Conservation (phyloP, 2,113 vertebrate genomes). For the Cardinalis cardinalis region DNA sequence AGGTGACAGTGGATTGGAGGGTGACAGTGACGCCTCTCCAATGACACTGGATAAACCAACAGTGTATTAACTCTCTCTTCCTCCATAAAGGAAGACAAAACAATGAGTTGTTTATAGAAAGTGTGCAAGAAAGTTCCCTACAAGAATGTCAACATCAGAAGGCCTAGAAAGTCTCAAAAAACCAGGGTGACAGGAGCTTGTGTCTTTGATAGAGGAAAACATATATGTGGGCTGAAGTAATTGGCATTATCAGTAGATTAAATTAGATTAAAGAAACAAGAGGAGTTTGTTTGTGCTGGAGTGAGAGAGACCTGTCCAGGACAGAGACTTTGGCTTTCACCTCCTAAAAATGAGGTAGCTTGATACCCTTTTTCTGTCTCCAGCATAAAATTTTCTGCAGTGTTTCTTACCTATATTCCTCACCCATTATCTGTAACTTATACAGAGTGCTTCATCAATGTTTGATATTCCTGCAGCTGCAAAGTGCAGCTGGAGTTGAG, state of each 20-base stretch:
- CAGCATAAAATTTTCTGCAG: background rate
- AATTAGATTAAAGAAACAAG: background rate
- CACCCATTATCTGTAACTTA: background rate
- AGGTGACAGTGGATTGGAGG: no score
- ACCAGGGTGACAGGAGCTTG: no score
- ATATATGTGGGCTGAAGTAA: background rate
- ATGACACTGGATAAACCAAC: no score
- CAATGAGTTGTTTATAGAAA: no score
- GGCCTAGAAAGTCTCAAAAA: no score
- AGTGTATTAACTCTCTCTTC: no score
- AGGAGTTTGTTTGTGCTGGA: background rate
- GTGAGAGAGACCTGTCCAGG: background rate
- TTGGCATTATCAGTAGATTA: background rate
- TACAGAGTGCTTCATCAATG: background rate
- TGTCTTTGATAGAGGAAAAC: background rate
- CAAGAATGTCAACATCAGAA: no score
- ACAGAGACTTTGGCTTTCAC: background rate
- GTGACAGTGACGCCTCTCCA: no score
- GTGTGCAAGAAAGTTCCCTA: no score
- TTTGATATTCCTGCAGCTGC: background rate
- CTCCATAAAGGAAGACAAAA: no score
- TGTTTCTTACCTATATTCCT: background rate
- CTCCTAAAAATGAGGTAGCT: background rate
- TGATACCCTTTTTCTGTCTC: background rate
- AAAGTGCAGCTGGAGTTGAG: background rate